Evolutionary conservation across 2,113 vertebrate species (phyloP).

Genomic region (Salvelinus alpinus): DNA sequence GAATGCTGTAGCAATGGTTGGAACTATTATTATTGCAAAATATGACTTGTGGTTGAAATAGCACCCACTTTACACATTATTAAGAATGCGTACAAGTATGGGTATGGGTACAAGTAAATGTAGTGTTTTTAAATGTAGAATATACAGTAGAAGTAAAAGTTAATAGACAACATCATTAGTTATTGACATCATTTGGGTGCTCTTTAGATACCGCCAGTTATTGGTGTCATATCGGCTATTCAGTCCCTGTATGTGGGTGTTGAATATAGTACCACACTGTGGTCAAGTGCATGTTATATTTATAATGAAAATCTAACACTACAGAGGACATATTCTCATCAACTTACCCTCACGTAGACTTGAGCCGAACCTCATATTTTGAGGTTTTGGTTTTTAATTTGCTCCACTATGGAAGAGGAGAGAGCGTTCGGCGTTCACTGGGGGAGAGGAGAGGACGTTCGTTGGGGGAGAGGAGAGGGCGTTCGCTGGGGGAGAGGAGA

Average conservation of each 20-base stretch:
- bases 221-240: too few species aligned
- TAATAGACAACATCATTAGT: too few species aligned
- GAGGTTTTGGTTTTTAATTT: conserved; percentile 59
- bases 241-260: too few species aligned
- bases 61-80: conserved; percentile 28
- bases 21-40: conserved; percentile 23
- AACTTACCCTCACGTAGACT: conserved; percentile 2
- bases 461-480: conserved; percentile 45
- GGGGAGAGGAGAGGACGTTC: conserved; percentile 37
- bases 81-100: not conserved
- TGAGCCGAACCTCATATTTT: conserved; percentile 43
- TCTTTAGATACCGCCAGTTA: too few species aligned
- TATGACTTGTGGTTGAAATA: conserved; percentile 33
- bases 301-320: conserved; percentile 22
- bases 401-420: conserved; percentile 58
- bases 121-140: too few species aligned
- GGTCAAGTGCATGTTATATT: not conserved
- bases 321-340: conserved; percentile 7
- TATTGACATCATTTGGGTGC: too few species aligned
- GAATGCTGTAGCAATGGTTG: conserved; percentile 28
- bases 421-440: not conserved
- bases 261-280: not conserved
- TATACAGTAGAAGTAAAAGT: too few species aligned
- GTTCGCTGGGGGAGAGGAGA: conserved; percentile 54
- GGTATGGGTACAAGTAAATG: too few species aligned